Percentiles rank a stretch among this genome's conserved stretches.
phyloP scores from a whole-genome alignment of 2,113 vertebrate genomes.

The Gavialis gangeticus region DNA sequence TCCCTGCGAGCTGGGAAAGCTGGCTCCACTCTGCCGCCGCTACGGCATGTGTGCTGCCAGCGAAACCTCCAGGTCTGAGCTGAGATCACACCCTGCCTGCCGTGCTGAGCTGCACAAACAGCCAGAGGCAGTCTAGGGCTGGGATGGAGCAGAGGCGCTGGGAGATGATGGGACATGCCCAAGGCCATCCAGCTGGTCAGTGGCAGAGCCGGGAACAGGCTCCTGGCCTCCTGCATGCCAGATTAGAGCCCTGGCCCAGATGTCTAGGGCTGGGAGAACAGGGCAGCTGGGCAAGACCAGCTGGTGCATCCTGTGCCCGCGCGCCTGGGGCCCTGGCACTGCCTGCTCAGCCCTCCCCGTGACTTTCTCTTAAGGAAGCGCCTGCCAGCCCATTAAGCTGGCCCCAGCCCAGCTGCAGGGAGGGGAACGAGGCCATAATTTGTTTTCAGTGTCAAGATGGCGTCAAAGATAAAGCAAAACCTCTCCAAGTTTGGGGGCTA shows the following conservation, averaged over 20 bases:
- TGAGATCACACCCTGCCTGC: too few relatives aligned
- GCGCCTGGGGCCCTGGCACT: background rate
- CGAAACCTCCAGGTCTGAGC: too few relatives aligned
- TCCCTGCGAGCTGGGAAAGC: too few relatives aligned
- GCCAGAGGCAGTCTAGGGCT: too few relatives aligned
- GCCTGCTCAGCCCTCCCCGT: background rate
- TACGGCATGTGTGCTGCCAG: too few relatives aligned
- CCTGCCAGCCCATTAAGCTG: conserved; percentile 55
- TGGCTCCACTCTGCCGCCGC: too few relatives aligned
- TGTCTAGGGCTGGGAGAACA: too few relatives aligned
- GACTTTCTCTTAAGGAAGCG: conserved; percentile 45
- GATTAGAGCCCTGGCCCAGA: too few relatives aligned
- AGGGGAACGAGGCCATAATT: conserved; percentile 75
- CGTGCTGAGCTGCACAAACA: too few relatives aligned
- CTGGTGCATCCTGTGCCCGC: background rate
- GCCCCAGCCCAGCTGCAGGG: conserved; percentile 29
- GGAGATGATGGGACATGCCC: background rate
- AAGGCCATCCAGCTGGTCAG: conserved; percentile 38
- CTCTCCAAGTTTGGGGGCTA: conserved; percentile 71
- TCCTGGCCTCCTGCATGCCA: background rate
- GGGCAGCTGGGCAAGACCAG: background rate
- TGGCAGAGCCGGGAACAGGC: conserved; percentile 23
- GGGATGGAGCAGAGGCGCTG: background rate
- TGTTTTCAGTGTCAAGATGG: conserved; percentile 80
- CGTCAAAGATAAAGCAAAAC: conserved; percentile 77